Percentiles rank a stretch among this genome's conserved stretches.
Evolutionary conservation across 2,888 invertebrate species (phyloP).

Genomic region (Melieria crassipennis): DNA sequence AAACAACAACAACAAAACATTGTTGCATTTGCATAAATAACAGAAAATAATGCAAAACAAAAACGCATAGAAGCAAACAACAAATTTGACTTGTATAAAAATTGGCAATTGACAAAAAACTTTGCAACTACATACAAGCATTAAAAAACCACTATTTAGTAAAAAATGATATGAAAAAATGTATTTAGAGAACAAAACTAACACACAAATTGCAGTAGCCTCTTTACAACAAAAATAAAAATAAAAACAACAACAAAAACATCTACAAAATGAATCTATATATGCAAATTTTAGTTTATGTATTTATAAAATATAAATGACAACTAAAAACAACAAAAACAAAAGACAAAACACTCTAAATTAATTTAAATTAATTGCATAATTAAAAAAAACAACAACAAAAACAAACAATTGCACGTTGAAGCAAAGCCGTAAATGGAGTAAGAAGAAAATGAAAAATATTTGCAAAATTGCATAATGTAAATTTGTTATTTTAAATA

Average conservation of each 20-base stretch:
- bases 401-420: conserved; percentile 20
- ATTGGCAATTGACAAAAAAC: not conserved
- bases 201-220: too few relatives aligned
- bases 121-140: not conserved
- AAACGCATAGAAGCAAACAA: conserved; percentile 1
- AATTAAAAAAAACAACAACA: conserved; percentile 31
- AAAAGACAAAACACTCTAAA: conserved; percentile 20
- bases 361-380: conserved; percentile 26
- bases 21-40: not conserved
- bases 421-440: conserved; percentile 28
- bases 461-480: conserved; percentile 35
- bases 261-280: too few relatives aligned
- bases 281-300: conserved; percentile 33
- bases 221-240: too few relatives aligned
- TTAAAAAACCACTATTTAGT: not conserved
- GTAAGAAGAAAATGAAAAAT: conserved; percentile 36
- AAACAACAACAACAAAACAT: conserved; percentile 1
- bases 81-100: not conserved
- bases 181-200: too few relatives aligned
- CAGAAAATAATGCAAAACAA: conserved; percentile 15
- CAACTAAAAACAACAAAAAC: not conserved
- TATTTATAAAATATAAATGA: conserved; percentile 38
- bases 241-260: too few relatives aligned
- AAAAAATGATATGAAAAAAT: too few relatives aligned
- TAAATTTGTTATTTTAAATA: conserved; percentile 50